phyloP scores from a whole-genome alignment of 2,113 vertebrate genomes.

The Pungitius pungitius region DNA sequence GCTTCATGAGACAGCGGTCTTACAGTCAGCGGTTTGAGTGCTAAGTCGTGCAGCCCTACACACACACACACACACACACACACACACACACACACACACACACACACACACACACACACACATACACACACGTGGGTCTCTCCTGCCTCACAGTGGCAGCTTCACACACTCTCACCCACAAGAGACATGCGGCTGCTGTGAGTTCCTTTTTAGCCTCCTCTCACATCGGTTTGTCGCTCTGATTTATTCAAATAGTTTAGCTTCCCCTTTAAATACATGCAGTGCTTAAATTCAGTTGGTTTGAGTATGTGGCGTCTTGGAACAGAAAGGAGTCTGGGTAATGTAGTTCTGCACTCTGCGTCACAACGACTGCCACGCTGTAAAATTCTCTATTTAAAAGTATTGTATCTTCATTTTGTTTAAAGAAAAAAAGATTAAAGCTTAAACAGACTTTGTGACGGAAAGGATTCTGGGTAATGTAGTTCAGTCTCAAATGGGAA shows the following conservation, averaged over 20 bases:
- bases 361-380: neutral
- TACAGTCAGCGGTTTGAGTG: neutral
- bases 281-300: neutral
- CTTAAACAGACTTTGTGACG: neutral
- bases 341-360: conserved; percentile 14
- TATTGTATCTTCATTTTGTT: neutral
- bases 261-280: neutral
- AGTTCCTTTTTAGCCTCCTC: neutral
- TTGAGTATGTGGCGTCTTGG: neutral
- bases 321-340: conserved; percentile 33
- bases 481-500: conserved; percentile 4
- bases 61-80: conserved; percentile 25
- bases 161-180: conserved; percentile 40
- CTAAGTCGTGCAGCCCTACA: conserved; percentile 16
- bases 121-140: conserved; percentile 30
- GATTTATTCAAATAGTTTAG: neutral
- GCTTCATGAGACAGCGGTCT: neutral
- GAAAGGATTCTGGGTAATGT: conserved; percentile 34
- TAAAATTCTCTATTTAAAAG: neutral
- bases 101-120: conserved; percentile 23
- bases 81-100: neutral
- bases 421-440: neutral
- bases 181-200: conserved; percentile 17
- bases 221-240: neutral
- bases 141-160: conserved; percentile 69